phyloP scores from a whole-genome alignment of 2,797 vertebrate species.

The Loriculus beryllinus region DNA sequence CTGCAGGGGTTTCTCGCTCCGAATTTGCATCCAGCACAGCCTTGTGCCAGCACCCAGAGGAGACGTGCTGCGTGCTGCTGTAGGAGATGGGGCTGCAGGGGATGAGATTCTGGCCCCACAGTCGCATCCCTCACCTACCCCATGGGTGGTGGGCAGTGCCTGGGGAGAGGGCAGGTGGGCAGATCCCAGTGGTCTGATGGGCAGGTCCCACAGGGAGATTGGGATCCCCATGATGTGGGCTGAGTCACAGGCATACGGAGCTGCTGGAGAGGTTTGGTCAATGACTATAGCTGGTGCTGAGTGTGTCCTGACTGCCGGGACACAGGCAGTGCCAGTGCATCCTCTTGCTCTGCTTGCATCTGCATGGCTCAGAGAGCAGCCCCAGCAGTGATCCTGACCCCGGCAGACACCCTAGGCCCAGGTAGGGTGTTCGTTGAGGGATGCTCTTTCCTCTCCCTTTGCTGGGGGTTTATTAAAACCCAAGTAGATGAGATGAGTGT shows the following conservation, averaged over 20 bases:
- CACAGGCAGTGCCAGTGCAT: background rate
- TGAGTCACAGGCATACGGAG: background rate
- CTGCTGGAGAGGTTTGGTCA: background rate
- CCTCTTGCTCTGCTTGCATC: background rate
- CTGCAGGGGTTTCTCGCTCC: background rate
- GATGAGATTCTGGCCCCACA: background rate
- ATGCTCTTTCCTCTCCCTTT: background rate
- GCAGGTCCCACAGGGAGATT: background rate
- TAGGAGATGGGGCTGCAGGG: background rate
- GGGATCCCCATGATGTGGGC: background rate
- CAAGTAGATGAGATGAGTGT: fast-evolving
- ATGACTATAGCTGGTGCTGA: background rate
- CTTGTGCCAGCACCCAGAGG: background rate
- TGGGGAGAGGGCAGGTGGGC: fast-evolving
- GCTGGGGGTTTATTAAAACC: background rate
- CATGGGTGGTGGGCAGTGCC: fast-evolving
- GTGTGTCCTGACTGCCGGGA: background rate
- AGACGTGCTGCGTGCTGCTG: fast-evolving
- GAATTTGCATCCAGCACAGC: background rate
- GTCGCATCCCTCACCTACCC: background rate
- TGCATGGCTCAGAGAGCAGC: background rate
- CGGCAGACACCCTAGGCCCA: fast-evolving
- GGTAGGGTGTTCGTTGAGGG: fast-evolving
- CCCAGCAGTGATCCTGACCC: background rate
- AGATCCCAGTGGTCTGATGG: background rate